Conservation (phyloP, 2,888 invertebrate species). For the Pocota personata region DNA sequence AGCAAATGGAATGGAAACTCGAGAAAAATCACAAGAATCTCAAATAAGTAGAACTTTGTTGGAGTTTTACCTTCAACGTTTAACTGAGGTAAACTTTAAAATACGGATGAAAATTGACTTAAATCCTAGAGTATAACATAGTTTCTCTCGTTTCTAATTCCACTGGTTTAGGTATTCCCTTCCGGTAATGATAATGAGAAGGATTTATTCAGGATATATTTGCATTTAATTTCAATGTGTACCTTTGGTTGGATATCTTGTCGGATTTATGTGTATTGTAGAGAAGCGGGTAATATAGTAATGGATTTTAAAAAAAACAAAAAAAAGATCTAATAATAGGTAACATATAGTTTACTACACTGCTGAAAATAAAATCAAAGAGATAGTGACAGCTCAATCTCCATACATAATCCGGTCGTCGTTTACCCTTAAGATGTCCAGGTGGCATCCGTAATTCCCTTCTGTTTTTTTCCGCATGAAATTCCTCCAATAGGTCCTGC, state of each 20-base stretch:
- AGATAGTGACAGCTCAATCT: too few relatives aligned
- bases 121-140: neutral
- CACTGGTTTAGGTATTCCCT: neutral
- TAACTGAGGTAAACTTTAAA: conserved; percentile 1
- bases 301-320: too few relatives aligned
- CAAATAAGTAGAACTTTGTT: neutral
- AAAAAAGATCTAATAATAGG: too few relatives aligned
- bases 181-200: neutral
- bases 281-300: too few relatives aligned
- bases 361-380: too few relatives aligned
- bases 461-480: too few relatives aligned
- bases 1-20: neutral
- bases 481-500: too few relatives aligned
- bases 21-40: neutral
- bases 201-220: neutral
- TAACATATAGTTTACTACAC: too few relatives aligned
- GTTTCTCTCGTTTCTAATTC: neutral
- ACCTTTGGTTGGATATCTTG: neutral
- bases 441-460: too few relatives aligned
- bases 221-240: neutral
- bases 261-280: neutral
- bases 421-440: too few relatives aligned
- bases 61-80: neutral
- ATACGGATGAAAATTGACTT: neutral
- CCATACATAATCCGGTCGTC: too few relatives aligned